phyloP scores from a whole-genome alignment of 2,797 vertebrate species.

The Mionectes olivaceus region DNA sequence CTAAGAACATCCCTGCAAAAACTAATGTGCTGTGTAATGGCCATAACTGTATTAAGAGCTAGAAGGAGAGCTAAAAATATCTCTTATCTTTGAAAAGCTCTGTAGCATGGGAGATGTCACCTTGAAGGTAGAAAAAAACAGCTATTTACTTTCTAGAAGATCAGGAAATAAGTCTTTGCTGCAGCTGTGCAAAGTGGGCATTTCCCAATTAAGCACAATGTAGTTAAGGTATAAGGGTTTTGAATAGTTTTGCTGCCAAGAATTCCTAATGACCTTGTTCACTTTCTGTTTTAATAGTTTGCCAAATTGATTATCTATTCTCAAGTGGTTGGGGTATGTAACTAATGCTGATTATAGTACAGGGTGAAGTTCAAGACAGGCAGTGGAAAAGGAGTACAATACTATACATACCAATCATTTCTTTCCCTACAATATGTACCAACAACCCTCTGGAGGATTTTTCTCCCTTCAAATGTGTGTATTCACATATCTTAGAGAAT shows the following conservation, averaged over 20 bases:
- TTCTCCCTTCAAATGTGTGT: neutral
- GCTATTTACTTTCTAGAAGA: slow-evolving; percentile 16
- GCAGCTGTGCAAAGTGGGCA: neutral
- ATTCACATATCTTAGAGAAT: neutral
- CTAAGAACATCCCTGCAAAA: slow-evolving; percentile 45
- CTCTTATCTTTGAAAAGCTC: slow-evolving; percentile 30
- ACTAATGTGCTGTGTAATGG: slow-evolving; percentile 70
- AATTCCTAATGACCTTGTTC: neutral
- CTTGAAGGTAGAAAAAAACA: slow-evolving; percentile 58
- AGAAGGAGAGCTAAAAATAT: slow-evolving; percentile 63
- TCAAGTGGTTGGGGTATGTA: neutral
- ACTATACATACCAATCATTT: neutral
- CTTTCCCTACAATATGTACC: neutral
- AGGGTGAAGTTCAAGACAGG: neutral
- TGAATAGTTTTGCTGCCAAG: neutral
- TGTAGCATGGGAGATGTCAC: slow-evolving; percentile 51
- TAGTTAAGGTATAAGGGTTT: neutral
- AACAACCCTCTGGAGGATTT: neutral
- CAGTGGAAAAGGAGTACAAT: neutral
- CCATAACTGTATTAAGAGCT: slow-evolving; percentile 26
- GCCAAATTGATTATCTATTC: neutral
- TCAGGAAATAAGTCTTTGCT: neutral
- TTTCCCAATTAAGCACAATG: neutral
- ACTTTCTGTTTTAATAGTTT: slow-evolving; percentile 28
- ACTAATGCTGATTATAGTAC: neutral